These are phyloP conservation scores for Caenorhabditis sp. DNA, from an alignment of 2,888 invertebrate genomes.

Conservation along the genomic window DNA sequence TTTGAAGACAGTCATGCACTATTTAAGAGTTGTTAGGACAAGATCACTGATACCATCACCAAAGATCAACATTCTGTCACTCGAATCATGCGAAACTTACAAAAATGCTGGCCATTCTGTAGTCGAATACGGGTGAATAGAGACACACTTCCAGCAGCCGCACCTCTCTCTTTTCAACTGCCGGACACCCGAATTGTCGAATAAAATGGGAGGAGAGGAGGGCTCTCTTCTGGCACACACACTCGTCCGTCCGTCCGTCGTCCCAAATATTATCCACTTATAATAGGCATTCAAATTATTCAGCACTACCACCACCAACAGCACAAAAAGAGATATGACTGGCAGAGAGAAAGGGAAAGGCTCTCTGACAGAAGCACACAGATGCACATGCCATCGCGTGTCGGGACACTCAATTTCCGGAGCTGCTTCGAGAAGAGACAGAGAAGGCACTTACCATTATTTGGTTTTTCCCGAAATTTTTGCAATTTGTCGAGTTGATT, in stretches of 20 bases:
- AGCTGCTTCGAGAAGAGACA: too few species aligned
- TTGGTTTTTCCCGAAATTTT: slow-evolving; percentile 37
- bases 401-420: slow-evolving; percentile 57
- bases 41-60: too few species aligned
- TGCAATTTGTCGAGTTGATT: slow-evolving; percentile 26
- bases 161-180: background rate
- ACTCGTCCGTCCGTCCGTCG: background rate
- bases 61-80: too few species aligned
- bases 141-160: slow-evolving; percentile 3
- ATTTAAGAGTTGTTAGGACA: too few species aligned
- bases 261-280: slow-evolving; percentile 55
- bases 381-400: slow-evolving; percentile 28
- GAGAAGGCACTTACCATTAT: slow-evolving; percentile 56
- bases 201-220: too few species aligned
- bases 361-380: slow-evolving; percentile 3
- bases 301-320: too few species aligned
- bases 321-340: slow-evolving; percentile 25
- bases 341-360: slow-evolving; percentile 14
- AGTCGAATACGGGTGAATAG: background rate
- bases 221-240: background rate
- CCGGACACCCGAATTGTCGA: background rate
- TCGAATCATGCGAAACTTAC: too few species aligned
- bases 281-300: slow-evolving; percentile 60
- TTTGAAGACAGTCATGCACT: too few species aligned
- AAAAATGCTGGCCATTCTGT: slow-evolving; percentile 50